Evolutionary conservation across 2,797 vertebrate species (phyloP), one percentile per base, ranked within the genome.

Genomic region (Notolepis coatsorum): DNA sequence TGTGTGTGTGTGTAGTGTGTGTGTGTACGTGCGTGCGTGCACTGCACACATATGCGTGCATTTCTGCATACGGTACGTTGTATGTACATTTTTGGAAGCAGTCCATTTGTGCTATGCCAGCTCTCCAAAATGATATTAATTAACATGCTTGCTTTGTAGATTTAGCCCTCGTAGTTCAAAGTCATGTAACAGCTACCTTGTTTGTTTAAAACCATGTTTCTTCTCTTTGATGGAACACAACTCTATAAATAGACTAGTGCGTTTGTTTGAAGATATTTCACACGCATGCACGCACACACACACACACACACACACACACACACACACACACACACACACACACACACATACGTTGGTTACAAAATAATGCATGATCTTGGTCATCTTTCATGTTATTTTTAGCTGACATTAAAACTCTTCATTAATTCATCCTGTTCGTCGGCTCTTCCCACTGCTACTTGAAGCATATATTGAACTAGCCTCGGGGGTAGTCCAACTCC

Each of bases 331-430:
- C 8, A 35, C 13, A 13, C 13, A 13, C 31, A n/a, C 31, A 35
- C 58, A 52, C 57, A 71, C 67, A 77, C 68, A 51, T 55, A 73
- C 66, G 72, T 70, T 62, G 61, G 66, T 72, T 71, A 59, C 71
- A 79, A 87, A 84, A 80, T 86, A 85, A 87, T 85, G 80, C 81
- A 83, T 79, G 80, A 84, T 78, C 79, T 77, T 72, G 87, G 86
- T 87, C 89, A 89, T 81, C 86, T 89, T 89, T 89, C 81, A 91
- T 89, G 83, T 89, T 89, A 89, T 89, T 91, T 89, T 82, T 87
- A 89, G 81, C 82, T 59, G 58, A 64, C 78, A 77, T 89, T 87
- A 85, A 89, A 87, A 74, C 64, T 60, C 49, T 83, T 88, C 82
- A 84, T 88, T 86, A 88, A 89, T 89, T 88, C 84, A 84, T 84